Evolutionary conservation across 2,888 invertebrate genomes (phyloP).

Genomic region (Diloba caeruleocephala): DNA sequence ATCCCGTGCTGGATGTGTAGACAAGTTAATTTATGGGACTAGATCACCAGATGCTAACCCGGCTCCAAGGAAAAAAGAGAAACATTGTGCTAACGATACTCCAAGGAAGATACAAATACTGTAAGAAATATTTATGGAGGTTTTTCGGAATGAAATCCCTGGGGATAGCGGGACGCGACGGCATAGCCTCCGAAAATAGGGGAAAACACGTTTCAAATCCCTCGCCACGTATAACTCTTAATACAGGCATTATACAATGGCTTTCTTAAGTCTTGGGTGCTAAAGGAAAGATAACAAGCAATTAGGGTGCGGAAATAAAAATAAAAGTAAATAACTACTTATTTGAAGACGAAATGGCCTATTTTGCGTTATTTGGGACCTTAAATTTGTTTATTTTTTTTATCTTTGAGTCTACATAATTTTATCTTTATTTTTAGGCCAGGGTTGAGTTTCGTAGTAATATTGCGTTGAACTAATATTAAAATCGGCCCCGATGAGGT

Average conservation of each 20-base stretch:
- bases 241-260: slow-evolving; percentile 86
- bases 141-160: slow-evolving; percentile 86
- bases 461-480: slow-evolving; percentile 62
- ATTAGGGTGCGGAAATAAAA: slow-evolving; percentile 72
- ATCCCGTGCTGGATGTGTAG: too few species aligned
- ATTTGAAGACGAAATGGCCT: slow-evolving; percentile 49
- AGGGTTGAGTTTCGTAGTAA: slow-evolving; percentile 36
- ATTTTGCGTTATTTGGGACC: slow-evolving; percentile 29
- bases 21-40: slow-evolving; percentile 59
- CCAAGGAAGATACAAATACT: slow-evolving; percentile 88
- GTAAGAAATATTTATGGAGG: slow-evolving; percentile 89
- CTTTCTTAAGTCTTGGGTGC: slow-evolving; percentile 83
- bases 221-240: slow-evolving; percentile 86
- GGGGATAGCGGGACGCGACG: slow-evolving; percentile 76
- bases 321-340: slow-evolving; percentile 67
- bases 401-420: slow-evolving; percentile 39
- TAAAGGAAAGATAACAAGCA: slow-evolving; percentile 86
- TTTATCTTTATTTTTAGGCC: slow-evolving; percentile 37
- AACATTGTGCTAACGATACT: slow-evolving; percentile 86
- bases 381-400: slow-evolving; percentile 43
- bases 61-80: slow-evolving; percentile 72
- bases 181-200: slow-evolving; percentile 79
- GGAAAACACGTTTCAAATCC: slow-evolving; percentile 86
- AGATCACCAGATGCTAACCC: slow-evolving; percentile 80
- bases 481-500: slow-evolving; percentile 74